Evolutionary conservation across 2,888 invertebrate species (phyloP).

Genomic region (Hyposoter dolosus): DNA sequence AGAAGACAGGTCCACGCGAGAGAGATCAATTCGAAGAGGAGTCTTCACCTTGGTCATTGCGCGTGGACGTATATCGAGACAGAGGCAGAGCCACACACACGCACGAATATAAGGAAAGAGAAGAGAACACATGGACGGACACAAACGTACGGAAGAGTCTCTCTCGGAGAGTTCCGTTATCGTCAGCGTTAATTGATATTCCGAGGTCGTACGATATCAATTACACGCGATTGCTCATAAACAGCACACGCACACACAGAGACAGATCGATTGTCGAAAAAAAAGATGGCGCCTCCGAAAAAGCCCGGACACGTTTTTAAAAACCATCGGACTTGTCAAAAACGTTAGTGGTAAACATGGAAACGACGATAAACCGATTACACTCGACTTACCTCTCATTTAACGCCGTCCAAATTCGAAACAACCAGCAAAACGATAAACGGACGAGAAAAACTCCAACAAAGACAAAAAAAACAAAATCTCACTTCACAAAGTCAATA

Average conservation of each 20-base stretch:
- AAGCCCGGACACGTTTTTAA: background rate
- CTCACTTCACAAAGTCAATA: slow-evolving; percentile 48
- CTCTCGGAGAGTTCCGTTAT: slow-evolving; percentile 69
- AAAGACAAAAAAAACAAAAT: slow-evolving; percentile 34
- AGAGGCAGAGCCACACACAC: background rate
- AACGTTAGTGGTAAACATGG: background rate
- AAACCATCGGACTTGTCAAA: slow-evolving; percentile 5
- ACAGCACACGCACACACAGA: background rate
- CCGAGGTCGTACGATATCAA: slow-evolving; percentile 64
- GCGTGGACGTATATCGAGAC: slow-evolving; percentile 11
- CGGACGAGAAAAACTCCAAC: slow-evolving; percentile 26
- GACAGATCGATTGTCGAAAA: background rate
- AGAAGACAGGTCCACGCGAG: slow-evolving; percentile 47
- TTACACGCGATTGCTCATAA: slow-evolving; percentile 28
- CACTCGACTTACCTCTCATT: slow-evolving; percentile 77
- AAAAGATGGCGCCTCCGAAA: slow-evolving; percentile 33
- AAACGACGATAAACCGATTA: background rate
- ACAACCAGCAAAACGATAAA: slow-evolving; percentile 39
- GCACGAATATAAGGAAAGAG: background rate
- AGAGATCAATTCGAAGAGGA: slow-evolving; percentile 37
- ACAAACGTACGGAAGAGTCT: slow-evolving; percentile 26
- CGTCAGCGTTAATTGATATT: slow-evolving; percentile 71
- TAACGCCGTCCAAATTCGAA: slow-evolving; percentile 71
- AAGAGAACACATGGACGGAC: slow-evolving; percentile 10
- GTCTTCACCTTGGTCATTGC: slow-evolving; percentile 62